phyloP scores from a whole-genome alignment of 2,888 invertebrate species.

The Polyploca ridens region DNA sequence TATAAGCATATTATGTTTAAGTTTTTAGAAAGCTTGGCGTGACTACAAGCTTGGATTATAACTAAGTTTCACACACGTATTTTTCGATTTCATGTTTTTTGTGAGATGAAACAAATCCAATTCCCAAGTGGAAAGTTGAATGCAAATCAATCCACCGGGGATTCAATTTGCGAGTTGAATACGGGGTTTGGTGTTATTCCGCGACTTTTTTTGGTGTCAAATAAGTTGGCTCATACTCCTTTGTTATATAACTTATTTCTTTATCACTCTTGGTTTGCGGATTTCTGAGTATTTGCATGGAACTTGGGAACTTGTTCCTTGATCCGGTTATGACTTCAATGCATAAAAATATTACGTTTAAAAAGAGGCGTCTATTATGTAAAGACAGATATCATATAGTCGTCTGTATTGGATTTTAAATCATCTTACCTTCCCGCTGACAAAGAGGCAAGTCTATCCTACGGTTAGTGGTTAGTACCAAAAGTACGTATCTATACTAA shows the following conservation, averaged over 20 bases:
- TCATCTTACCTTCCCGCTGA: no score
- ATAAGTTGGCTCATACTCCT: slow-evolving; percentile 9
- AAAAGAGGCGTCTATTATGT: not conserved
- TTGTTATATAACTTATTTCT: slow-evolving; percentile 9
- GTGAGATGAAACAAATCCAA: slow-evolving; percentile 37
- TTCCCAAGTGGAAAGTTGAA: slow-evolving; percentile 33
- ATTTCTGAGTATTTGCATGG: not conserved
- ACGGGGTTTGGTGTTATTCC: slow-evolving; percentile 17
- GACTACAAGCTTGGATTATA: slow-evolving; percentile 8
- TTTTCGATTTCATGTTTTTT: slow-evolving; percentile 18
- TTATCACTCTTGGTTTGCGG: not conserved
- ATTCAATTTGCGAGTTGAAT: slow-evolving; percentile 41
- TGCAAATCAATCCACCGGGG: slow-evolving; percentile 38
- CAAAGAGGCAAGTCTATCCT: no score
- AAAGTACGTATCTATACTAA: no score
- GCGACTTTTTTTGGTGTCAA: slow-evolving; percentile 5
- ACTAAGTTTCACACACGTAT: slow-evolving; percentile 12
- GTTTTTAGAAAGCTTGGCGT: not conserved
- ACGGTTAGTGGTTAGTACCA: no score
- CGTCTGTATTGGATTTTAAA: no score
- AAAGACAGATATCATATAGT: no score
- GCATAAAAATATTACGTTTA: not conserved
- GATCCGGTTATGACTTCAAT: not conserved
- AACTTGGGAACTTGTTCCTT: not conserved
- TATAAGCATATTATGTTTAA: not conserved